Evolutionary conservation across 2,113 vertebrate genomes (phyloP).

Genomic region (Castor canadensis): DNA sequence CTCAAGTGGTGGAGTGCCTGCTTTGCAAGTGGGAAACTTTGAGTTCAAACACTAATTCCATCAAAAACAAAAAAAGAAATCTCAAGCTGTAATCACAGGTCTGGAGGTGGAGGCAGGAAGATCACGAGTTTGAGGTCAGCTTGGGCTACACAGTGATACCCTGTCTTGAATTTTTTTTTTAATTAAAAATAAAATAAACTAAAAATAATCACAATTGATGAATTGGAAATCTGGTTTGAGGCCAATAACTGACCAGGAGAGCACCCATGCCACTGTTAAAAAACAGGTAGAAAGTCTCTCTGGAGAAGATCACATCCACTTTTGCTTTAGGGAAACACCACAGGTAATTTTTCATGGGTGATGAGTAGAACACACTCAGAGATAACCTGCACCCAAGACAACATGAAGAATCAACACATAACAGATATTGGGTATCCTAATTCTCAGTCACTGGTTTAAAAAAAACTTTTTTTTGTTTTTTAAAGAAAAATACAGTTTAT

Average conservation of each 20-base stretch:
- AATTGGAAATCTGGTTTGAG: background rate
- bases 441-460: background rate
- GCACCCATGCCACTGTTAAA: background rate
- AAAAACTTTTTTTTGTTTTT: slow-evolving; percentile 58
- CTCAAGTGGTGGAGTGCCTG: too few species aligned
- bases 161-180: background rate
- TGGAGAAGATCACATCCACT: background rate
- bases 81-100: too few species aligned
- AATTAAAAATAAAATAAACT: too few species aligned
- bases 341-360: background rate
- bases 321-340: background rate
- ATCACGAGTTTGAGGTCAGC: background rate
- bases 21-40: too few species aligned
- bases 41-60: too few species aligned
- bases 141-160: background rate
- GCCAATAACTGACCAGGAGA: background rate
- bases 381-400: background rate
- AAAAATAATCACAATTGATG: background rate
- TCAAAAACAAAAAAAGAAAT: too few species aligned
- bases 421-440: too few species aligned
- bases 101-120: background rate
- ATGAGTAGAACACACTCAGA: background rate
- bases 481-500: slow-evolving; percentile 79
- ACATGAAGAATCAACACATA: background rate
- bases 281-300: background rate